These are phyloP conservation scores for Herpetotheres cachinnans DNA, from an alignment of 2,113 vertebrate species.

Conservation along the genomic window DNA sequence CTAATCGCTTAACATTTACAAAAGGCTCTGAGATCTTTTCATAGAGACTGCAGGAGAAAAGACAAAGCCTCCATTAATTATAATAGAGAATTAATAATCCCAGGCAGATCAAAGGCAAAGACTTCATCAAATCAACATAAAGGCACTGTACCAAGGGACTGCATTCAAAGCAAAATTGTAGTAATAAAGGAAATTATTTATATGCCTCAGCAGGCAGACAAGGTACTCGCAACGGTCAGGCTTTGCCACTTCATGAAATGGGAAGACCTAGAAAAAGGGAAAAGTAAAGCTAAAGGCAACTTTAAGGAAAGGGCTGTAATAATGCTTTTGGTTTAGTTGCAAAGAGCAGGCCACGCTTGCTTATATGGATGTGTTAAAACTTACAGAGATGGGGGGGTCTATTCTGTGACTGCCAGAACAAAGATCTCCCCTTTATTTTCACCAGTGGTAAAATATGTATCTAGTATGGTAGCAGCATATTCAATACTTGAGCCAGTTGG, in stretches of 20 bases:
- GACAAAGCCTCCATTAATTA: slow-evolving; percentile 7
- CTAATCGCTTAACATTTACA: not conserved
- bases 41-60: not conserved
- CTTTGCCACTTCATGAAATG: not conserved
- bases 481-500: not conserved
- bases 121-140: not conserved
- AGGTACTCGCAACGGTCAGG: not conserved
- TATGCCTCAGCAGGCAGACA: not conserved
- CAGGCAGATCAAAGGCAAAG: slow-evolving; percentile 2
- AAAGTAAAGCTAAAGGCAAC: not conserved
- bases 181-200: slow-evolving; percentile 3
- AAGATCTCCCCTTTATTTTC: not conserved
- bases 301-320: not conserved
- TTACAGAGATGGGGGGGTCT: not conserved
- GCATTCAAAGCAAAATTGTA: not conserved
- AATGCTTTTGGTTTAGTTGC: not conserved
- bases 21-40: not conserved
- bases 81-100: not conserved
- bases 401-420: not conserved
- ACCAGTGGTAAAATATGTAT: not conserved
- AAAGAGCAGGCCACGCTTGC: not conserved
- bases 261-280: not conserved
- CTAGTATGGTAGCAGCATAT: not conserved
- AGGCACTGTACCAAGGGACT: not conserved
- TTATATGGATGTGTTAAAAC: not conserved